phyloP scores from a whole-genome alignment of 1,140 invertebrate species.

The Anthonomus grandis region DNA sequence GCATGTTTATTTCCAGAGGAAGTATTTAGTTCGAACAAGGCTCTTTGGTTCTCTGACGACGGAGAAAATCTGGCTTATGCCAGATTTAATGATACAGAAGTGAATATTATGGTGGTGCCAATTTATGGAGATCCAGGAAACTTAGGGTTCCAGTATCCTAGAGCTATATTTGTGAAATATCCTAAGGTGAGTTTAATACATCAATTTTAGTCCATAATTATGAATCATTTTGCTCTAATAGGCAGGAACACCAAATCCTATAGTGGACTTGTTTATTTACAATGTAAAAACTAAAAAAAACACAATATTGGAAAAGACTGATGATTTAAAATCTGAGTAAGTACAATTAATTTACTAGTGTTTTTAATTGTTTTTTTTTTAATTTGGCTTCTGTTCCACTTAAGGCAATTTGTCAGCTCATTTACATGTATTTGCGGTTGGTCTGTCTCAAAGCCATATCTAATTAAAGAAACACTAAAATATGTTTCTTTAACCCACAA shows the following conservation, averaged over 20 bases:
- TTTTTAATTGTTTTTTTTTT: no score
- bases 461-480: no score
- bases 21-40: constrained; percentile 78
- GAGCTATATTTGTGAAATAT: constrained; percentile 70
- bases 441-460: no score
- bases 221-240: constrained; percentile 50
- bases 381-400: no score
- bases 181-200: constrained; percentile 67
- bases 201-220: constrained; percentile 10
- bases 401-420: no score
- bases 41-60: constrained; percentile 85
- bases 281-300: constrained; percentile 24
- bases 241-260: constrained; percentile 76
- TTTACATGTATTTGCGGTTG: no score
- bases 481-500: no score
- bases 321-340: constrained; percentile 6
- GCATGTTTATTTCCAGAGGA: constrained; percentile 74
- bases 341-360: no score
- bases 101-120: constrained; percentile 62
- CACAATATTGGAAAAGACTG: constrained; percentile 13
- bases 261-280: constrained; percentile 61
- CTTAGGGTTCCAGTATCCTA: constrained; percentile 65
- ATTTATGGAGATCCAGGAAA: constrained; percentile 66
- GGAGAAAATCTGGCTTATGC: constrained; percentile 79
- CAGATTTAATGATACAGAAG: constrained; percentile 75